Conservation (phyloP, 1,140 invertebrate genomes). For the Lepeophtheirus salmonis region DNA sequence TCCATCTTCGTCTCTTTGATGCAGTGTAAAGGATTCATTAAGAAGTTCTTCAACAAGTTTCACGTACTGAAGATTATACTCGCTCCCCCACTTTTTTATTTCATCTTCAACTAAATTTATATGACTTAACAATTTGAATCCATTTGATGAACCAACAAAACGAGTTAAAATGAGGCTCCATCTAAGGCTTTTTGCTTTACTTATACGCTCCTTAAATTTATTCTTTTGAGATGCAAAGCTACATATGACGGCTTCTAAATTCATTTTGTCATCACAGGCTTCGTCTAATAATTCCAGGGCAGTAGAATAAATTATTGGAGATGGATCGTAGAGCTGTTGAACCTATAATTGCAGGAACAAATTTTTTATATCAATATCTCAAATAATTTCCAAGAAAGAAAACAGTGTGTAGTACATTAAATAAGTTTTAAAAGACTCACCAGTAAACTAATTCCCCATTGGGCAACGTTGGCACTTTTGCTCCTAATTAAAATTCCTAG, state of each 20-base stretch:
- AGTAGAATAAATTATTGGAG: conserved; percentile 47
- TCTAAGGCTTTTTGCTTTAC: background rate
- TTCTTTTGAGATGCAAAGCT: background rate
- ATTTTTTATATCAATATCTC: too few species aligned
- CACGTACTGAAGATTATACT: conserved; percentile 45
- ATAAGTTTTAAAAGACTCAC: too few species aligned
- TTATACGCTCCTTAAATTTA: background rate
- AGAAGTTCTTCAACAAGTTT: conserved; percentile 64
- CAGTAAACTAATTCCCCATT: conserved; percentile 63
- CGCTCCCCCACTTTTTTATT: conserved; percentile 4
- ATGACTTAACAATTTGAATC: conserved; percentile 2
- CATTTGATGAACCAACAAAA: conserved; percentile 29
- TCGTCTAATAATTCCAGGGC: conserved; percentile 72
- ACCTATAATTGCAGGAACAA: background rate
- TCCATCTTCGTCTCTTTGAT: conserved; percentile 58
- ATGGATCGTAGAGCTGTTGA: conserved; percentile 56
- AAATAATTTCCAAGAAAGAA: too few species aligned
- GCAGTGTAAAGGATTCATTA: conserved; percentile 63
- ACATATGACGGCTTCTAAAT: conserved; percentile 13
- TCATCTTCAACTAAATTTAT: conserved; percentile 8
- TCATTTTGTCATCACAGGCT: conserved; percentile 61
- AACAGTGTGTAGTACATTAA: too few species aligned
- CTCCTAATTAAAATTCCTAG: conserved; percentile 61
- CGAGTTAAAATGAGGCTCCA: background rate
- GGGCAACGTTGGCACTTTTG: conserved; percentile 38